Percentiles rank a stretch among this genome's conserved stretches.
These are phyloP conservation scores for Osmerus eperlanus DNA, from an alignment of 2,113 vertebrate species.

Conservation along the genomic window DNA sequence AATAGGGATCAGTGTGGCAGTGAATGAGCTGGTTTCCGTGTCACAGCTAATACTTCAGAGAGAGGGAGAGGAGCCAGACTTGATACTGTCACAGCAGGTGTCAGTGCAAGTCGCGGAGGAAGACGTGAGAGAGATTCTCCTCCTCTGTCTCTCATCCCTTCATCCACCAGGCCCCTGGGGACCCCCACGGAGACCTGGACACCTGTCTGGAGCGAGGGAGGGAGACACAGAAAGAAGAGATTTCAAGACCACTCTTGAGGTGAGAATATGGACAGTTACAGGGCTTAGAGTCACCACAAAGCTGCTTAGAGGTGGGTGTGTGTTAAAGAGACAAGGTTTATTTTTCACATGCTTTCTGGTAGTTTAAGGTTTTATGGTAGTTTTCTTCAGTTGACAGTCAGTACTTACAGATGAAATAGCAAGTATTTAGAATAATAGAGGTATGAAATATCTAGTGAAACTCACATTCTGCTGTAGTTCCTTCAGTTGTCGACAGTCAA, in stretches of 20 bases:
- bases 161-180: slow-evolving; percentile 3
- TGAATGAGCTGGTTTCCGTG: slow-evolving; percentile 61
- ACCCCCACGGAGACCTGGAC: slow-evolving; percentile 5
- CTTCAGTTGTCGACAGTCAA: no score
- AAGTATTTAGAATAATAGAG: no score
- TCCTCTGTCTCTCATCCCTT: not conserved
- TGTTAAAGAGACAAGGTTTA: not conserved
- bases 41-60: slow-evolving; percentile 42
- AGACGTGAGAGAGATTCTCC: not conserved
- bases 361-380: not conserved
- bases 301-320: slow-evolving; percentile 27
- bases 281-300: slow-evolving; percentile 33
- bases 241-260: slow-evolving; percentile 12
- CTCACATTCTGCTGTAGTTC: no score
- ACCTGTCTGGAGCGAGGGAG: not conserved
- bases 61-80: not conserved
- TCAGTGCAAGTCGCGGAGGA: not conserved
- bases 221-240: slow-evolving; percentile 5
- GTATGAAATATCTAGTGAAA: no score
- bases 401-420: no score
- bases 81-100: slow-evolving; percentile 18
- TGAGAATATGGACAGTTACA: slow-evolving; percentile 18
- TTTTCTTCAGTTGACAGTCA: no score
- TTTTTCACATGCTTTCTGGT: not conserved
- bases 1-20: slow-evolving; percentile 65